Evolutionary conservation across 2,888 invertebrate species (phyloP).

Genomic region (Siphonodentalium dalli): DNA sequence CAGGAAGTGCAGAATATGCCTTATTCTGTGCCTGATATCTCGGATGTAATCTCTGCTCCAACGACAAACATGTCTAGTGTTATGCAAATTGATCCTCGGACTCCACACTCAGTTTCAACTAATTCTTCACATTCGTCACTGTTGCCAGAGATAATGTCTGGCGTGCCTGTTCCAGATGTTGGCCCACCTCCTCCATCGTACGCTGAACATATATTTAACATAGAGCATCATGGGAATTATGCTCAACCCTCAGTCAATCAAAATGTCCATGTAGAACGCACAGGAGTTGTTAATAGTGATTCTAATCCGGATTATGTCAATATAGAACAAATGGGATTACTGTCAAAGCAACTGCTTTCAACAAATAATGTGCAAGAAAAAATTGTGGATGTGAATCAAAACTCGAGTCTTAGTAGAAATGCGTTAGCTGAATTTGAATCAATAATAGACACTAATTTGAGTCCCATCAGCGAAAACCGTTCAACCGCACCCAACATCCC

Average conservation of each 20-base stretch:
- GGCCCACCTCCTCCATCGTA: constrained; percentile 73
- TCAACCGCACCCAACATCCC: constrained; percentile 61
- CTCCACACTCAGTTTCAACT: constrained; percentile 35
- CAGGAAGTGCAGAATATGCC: constrained; percentile 44
- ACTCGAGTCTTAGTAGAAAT: too few species aligned
- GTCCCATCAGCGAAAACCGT: constrained; percentile 65
- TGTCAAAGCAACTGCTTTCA: too few species aligned
- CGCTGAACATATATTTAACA: constrained; percentile 68
- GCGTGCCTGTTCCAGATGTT: constrained; percentile 75
- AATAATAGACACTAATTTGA: constrained; percentile 56
- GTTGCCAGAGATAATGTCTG: too few species aligned
- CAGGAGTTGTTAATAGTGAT: too few species aligned
- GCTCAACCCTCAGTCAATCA: constrained; percentile 39
- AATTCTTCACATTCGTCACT: constrained; percentile 70
- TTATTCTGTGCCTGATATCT: constrained; percentile 65
- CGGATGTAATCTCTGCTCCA: constrained; percentile 68
- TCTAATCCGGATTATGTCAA: too few species aligned
- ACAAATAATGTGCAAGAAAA: too few species aligned
- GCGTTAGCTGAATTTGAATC: constrained; percentile 29
- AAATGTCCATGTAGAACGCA: too few species aligned
- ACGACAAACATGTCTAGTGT: constrained; percentile 57
- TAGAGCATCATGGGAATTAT: constrained; percentile 28
- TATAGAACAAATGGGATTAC: too few species aligned
- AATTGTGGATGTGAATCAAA: too few species aligned
- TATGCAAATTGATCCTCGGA: constrained; percentile 32